Evolutionary conservation across 2,888 invertebrate genomes (phyloP), one percentile per base, ranked within the genome.

Genomic region (Aethes cnicana): DNA sequence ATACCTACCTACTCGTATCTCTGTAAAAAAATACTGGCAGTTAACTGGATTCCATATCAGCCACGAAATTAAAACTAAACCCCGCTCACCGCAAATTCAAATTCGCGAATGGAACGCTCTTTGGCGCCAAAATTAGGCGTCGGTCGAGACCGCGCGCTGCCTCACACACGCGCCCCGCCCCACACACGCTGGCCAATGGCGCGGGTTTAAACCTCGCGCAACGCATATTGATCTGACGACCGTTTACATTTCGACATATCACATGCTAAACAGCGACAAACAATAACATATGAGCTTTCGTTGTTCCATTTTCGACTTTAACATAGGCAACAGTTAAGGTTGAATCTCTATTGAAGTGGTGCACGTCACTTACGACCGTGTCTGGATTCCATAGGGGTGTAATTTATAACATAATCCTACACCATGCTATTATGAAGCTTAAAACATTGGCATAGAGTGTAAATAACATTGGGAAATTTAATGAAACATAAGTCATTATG

Each of bases 221-320:
- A 81, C 89, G 85, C 88, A 89, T 90, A 90, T 90, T 87, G 90
- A 90, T 90, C 90, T 89, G 88, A 81, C 85, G 87, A 86, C 81
- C 82, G 84, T 83, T 85, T 84, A 86, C 84, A 81, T 85, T 87
- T 88, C 88, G 87, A 88, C 88, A 87, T 88, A 88, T 88, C 89
- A 86, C 88, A 85, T 77, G 80, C 84, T 84, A 86, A 87, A 86
- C 84, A 86, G 77, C 76, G 82, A 77, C 84, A 84, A 87, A 88
- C 86, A 88, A 87, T 85, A 85, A 84, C 81, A 83, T 79, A 78
- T 80, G 81, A 58, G 47, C 11, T 25, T 8, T 12, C 2, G 2
- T 4, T 56, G 63, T 18, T 8, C 37, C 0, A 74, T 66, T 61
- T 63, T 61, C 12, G 53, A 74, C 77, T 57, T 30, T 81, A 76